These are phyloP conservation scores for Ectropis grisescens DNA, from an alignment of 1,140 invertebrate species.

Conservation along the genomic window DNA sequence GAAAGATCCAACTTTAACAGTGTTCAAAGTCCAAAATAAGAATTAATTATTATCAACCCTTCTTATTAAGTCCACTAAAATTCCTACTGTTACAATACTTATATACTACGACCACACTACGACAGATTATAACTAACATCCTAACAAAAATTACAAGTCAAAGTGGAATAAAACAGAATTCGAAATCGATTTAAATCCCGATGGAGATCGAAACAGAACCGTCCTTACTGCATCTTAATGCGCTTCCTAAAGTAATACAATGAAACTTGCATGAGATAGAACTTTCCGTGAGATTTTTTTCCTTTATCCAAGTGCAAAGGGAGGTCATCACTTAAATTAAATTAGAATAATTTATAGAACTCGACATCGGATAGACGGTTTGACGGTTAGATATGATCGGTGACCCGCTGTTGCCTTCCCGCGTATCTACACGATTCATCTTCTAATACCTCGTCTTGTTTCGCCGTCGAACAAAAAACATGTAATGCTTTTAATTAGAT, in stretches of 20 bases:
- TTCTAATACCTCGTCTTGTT: constrained; percentile 61
- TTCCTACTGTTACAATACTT: too few species aligned
- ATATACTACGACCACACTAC: too few species aligned
- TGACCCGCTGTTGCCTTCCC: constrained; percentile 55
- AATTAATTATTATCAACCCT: too few species aligned
- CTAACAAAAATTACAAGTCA: too few species aligned
- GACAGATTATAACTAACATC: too few species aligned
- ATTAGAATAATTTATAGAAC: constrained; percentile 64
- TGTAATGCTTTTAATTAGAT: constrained; percentile 70
- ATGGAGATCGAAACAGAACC: too few species aligned
- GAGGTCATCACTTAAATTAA: constrained; percentile 63
- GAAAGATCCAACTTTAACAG: too few species aligned
- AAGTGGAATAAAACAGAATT: too few species aligned
- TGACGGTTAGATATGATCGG: constrained; percentile 61
- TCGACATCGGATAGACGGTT: constrained; percentile 52
- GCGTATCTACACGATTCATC: constrained; percentile 61
- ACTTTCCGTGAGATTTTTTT: too few species aligned
- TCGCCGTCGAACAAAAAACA: constrained; percentile 60
- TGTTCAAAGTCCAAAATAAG: too few species aligned
- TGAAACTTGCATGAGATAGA: constrained; percentile 38
- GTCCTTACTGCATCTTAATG: constrained; percentile 25
- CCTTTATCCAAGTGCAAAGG: constrained; percentile 49
- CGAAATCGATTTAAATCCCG: too few species aligned
- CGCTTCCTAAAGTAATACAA: constrained; percentile 38
- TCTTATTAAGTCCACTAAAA: too few species aligned